phyloP scores from a whole-genome alignment of 2,888 invertebrate species.

The Drosophila hawaiiensis region DNA sequence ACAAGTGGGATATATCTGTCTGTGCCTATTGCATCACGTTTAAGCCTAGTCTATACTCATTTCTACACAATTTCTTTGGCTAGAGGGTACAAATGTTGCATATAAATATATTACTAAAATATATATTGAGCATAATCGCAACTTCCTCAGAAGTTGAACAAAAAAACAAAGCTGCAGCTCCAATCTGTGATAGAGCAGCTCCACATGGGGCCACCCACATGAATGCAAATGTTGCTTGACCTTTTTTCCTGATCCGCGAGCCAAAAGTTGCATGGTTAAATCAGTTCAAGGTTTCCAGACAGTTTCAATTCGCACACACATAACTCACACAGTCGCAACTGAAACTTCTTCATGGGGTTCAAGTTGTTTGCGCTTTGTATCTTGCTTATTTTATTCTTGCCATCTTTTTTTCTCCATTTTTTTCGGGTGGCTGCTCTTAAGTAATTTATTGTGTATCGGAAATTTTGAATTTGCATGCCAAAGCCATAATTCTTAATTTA shows the following conservation, averaged over 20 bases:
- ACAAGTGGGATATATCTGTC: not conserved
- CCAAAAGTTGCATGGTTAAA: conserved; percentile 32
- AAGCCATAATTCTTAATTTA: conserved; percentile 85
- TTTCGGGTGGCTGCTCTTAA: conserved; percentile 67
- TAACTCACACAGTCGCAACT: conserved; percentile 36
- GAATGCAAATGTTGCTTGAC: conserved; percentile 55
- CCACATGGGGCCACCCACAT: conserved; percentile 72
- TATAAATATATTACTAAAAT: conserved; percentile 4
- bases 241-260: conserved; percentile 37
- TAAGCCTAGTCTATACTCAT: not conserved
- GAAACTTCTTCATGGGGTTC: conserved; percentile 53
- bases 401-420: conserved; percentile 34
- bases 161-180: conserved; percentile 16
- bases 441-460: conserved; percentile 83
- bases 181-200: conserved; percentile 35
- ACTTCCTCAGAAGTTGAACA: conserved; percentile 42
- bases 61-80: not conserved
- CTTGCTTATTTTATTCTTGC: conserved; percentile 11
- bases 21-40: not conserved
- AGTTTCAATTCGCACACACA: conserved; percentile 27
- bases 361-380: conserved; percentile 56
- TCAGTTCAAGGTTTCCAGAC: conserved; percentile 66
- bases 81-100: conserved; percentile 4
- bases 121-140: conserved; percentile 31
- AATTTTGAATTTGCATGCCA: conserved; percentile 83